Percentiles rank a stretch among this genome's conserved stretches.
These are phyloP conservation scores for Mergus octosetaceus DNA, from an alignment of 2,797 vertebrate genomes.

Conservation along the genomic window DNA sequence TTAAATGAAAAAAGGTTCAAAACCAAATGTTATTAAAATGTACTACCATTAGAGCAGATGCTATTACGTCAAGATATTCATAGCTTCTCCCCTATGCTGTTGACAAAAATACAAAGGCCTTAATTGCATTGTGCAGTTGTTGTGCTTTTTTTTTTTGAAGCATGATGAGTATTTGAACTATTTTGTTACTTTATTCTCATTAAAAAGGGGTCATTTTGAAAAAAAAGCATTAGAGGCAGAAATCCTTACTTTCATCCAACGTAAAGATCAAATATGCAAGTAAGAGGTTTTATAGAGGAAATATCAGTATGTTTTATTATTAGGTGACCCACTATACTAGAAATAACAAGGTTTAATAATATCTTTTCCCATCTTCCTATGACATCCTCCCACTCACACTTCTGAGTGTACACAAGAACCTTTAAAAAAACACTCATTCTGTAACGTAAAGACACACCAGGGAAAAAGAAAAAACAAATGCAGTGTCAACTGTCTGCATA, in stretches of 20 bases:
- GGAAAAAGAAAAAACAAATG: not conserved
- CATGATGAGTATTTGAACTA: not conserved
- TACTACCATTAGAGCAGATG: not conserved
- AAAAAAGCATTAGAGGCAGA: not conserved
- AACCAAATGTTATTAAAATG: not conserved
- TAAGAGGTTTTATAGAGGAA: not conserved
- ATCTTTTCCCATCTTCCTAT: not conserved
- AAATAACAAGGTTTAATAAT: slow-evolving; percentile 23
- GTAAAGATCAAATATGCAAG: not conserved
- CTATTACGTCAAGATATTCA: not conserved
- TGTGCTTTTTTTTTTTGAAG: not conserved
- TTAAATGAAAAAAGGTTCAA: not conserved
- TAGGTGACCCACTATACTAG: not conserved
- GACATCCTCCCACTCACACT: not conserved
- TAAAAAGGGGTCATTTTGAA: not conserved
- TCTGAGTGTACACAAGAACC: not conserved
- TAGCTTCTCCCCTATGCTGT: not conserved
- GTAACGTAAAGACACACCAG: not conserved
- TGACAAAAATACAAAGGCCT: not conserved
- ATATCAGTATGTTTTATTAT: not conserved
- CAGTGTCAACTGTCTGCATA: not conserved
- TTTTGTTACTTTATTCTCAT: not conserved
- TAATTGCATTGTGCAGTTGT: not conserved
- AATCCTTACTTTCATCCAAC: not conserved
- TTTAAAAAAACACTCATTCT: not conserved